Conservation (phyloP, 2,797 vertebrate species). For the Tympanoctomys barrerae region DNA sequence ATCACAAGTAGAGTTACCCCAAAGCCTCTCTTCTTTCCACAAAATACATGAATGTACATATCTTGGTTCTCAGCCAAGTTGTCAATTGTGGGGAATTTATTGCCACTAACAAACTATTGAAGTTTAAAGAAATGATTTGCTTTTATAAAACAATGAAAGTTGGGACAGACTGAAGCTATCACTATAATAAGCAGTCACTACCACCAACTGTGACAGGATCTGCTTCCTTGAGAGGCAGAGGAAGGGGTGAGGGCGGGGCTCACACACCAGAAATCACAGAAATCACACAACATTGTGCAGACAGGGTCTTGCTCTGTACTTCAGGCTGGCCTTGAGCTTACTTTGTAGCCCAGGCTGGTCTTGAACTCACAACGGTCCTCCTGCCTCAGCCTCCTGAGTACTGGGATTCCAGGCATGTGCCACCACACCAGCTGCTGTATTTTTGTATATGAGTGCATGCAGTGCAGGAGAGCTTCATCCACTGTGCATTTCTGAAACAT, state of each 20-base stretch:
- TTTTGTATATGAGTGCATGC: not conserved
- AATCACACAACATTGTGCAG: too few relatives aligned
- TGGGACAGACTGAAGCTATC: slow-evolving; percentile 6
- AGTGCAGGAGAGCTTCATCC: not conserved
- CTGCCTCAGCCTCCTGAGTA: too few relatives aligned
- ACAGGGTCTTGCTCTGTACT: too few relatives aligned
- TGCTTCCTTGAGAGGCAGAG: not conserved
- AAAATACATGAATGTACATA: not conserved
- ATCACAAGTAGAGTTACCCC: not conserved
- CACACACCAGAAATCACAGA: not conserved
- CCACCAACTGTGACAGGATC: not conserved
- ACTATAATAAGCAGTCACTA: slow-evolving; percentile 3
- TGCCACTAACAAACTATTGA: slow-evolving; percentile 52
- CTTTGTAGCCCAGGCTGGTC: too few relatives aligned
- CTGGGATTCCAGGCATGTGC: too few relatives aligned
- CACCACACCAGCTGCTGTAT: not conserved
- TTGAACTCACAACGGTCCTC: too few relatives aligned
- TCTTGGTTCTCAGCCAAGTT: slow-evolving; percentile 65
- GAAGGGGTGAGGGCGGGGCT: not conserved
- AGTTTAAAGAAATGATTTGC: slow-evolving; percentile 63
- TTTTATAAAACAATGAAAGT: slow-evolving; percentile 32
- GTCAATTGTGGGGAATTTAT: slow-evolving; percentile 51
- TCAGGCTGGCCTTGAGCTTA: too few relatives aligned
- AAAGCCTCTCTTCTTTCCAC: slow-evolving; percentile 44
- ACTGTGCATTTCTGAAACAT: not conserved